Evolutionary conservation across 2,113 vertebrate genomes (phyloP).

Genomic region (Brachionichthys hirsutus): DNA sequence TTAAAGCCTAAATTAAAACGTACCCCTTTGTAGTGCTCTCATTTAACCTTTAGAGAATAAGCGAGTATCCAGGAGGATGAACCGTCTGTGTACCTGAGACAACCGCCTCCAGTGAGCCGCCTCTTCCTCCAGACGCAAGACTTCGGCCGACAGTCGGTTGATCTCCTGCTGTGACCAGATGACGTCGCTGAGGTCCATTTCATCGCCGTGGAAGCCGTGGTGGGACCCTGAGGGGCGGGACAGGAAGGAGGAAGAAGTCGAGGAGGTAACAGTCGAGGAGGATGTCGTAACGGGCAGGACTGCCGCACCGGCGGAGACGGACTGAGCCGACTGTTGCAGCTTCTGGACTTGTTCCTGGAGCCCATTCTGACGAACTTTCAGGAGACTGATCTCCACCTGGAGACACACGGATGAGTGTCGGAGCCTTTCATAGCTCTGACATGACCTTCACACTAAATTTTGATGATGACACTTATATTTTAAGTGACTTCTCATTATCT

Average conservation of each 20-base stretch:
- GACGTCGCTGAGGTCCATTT: conserved; percentile 92
- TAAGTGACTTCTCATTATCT: too few relatives aligned
- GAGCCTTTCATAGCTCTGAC: neutral
- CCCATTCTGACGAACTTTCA: conserved; percentile 89
- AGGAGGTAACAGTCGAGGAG: conserved; percentile 60
- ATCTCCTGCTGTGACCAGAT: conserved; percentile 98
- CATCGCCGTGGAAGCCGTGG: conserved; percentile 86
- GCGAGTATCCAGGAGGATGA: too few relatives aligned
- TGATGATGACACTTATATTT: neutral
- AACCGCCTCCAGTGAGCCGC: conserved; percentile 89
- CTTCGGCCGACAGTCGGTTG: conserved; percentile 89
- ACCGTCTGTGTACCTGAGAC: conserved; percentile 79
- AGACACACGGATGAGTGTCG: neutral
- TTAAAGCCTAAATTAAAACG: too few relatives aligned
- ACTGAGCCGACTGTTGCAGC: conserved; percentile 80
- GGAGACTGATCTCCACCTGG: conserved; percentile 94
- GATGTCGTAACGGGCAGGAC: conserved; percentile 68
- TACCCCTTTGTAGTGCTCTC: too few relatives aligned
- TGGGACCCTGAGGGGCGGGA: conserved; percentile 59
- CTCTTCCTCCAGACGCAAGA: conserved; percentile 87
- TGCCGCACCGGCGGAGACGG: conserved; percentile 57
- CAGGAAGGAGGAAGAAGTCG: conserved; percentile 72
- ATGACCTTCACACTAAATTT: neutral
- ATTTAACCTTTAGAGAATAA: too few relatives aligned
- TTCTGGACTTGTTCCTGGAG: conserved; percentile 91